These are phyloP conservation scores for Melanerpes formicivorus DNA, from an alignment of 2,113 vertebrate species.

Conservation along the genomic window DNA sequence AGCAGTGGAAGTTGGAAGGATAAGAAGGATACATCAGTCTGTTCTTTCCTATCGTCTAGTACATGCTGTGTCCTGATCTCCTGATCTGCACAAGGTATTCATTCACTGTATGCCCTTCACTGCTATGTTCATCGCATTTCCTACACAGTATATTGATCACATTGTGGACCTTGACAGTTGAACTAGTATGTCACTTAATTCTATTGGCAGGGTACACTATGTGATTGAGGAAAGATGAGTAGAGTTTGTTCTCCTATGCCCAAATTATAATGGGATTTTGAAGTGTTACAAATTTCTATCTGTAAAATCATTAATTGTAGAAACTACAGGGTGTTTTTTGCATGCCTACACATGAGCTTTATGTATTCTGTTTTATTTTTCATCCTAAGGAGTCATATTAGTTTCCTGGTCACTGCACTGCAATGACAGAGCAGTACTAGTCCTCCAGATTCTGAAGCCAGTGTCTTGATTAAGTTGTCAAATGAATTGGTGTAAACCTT, in stretches of 20 bases:
- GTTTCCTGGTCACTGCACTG: not conserved
- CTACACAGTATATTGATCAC: not conserved
- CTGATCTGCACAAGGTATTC: conserved; percentile 43
- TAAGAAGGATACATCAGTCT: conserved; percentile 32
- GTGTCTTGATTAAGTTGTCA: not conserved
- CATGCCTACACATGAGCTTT: not conserved
- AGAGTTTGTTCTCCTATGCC: not conserved
- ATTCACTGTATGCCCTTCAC: conserved; percentile 43
- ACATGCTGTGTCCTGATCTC: conserved; percentile 36
- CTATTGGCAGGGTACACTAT: not conserved
- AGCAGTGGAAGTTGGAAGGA: conserved; percentile 10
- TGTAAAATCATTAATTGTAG: not conserved
- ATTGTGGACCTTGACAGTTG: not conserved
- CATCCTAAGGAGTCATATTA: not conserved
- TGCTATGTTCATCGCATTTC: not conserved
- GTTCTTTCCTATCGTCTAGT: conserved; percentile 20
- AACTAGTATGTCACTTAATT: conserved; percentile 7
- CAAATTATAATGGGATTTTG: not conserved
- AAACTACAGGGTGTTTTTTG: not conserved
- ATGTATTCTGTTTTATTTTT: not conserved
- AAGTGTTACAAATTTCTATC: not conserved
- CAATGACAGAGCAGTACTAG: not conserved
- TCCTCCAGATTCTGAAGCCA: not conserved
- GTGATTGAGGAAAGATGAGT: not conserved
- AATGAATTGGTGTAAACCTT: not conserved